Base-by-base conservation (phyloP, 2,888 invertebrate species). In the Morinoia aosen region DNA sequence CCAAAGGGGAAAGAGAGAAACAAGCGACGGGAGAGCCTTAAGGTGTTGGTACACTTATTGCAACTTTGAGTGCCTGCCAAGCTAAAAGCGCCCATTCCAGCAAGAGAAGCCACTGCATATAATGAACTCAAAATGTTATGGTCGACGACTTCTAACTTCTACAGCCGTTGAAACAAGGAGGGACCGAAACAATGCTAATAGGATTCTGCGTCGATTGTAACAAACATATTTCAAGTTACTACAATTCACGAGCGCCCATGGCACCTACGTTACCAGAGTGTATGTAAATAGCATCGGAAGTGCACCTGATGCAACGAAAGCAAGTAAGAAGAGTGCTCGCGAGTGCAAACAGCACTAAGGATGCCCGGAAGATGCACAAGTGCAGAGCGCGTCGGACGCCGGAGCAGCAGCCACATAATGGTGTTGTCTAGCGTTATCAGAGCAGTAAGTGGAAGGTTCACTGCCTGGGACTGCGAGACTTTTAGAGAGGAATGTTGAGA, bases 361-460 rank as follows among this genome's bases (percentile, higher is more conserved):
- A 76, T 16, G 76, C 76, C 76, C 76, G 2, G 76, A 76, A 76
- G 25, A 76, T 76, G 25, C 76, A 16, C 10, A 61, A 76, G 76
- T 76, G 76, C 76, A 76, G 76, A 90, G 48, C 12, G 90, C 90
- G 8, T 0, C 57, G n/a, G 93, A n/a, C 58, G 16, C 93, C n/a
- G 14, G 19, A 56, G 57, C 93, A 57, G 93, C 56, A n/a, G 48
- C 57, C 33, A 10, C 93, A 93, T 93, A 57, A 93, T 93, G 93
- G 93, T 33, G 93, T 48, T 57, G 93, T 93, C 57, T 56, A 3
- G 56, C 58, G 93, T 93, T 93, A 93, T 93, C 93, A 93, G 93
- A 93, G 57, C 56, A 93, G 93, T 93, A 93, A 93, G 93, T 93
- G 93, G 93, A 93, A 93, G 93, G 93, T n/a, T 57, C 48, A 33